Conservation (phyloP, 1,140 invertebrate species). For the Popillia japonica region DNA sequence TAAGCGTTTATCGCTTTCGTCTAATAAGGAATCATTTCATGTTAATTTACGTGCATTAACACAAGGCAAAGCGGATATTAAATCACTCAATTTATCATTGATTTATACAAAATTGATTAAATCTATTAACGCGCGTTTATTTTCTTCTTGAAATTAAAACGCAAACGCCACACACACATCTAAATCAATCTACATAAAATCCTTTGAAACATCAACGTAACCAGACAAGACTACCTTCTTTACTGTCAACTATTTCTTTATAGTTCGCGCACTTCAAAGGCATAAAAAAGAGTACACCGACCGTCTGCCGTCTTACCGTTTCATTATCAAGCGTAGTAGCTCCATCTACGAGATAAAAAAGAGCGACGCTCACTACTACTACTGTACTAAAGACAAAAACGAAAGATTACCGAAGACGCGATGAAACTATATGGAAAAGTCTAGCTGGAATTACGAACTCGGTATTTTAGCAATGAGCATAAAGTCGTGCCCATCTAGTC, state of each 20-base stretch:
- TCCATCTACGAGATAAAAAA: neutral
- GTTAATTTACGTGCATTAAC: too few relatives aligned
- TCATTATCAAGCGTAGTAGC: neutral
- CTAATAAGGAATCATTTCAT: too few relatives aligned
- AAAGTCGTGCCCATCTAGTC: neutral
- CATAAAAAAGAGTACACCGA: neutral
- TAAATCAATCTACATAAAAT: neutral
- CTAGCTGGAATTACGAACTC: conserved; percentile 5
- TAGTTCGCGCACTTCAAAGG: neutral
- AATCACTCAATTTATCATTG: too few relatives aligned
- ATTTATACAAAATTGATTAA: too few relatives aligned
- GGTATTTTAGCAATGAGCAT: neutral
- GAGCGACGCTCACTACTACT: neutral
- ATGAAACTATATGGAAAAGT: neutral
- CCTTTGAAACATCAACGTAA: neutral
- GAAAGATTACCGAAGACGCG: conserved; percentile 9
- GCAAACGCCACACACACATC: too few relatives aligned
- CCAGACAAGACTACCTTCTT: neutral
- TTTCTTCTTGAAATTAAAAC: too few relatives aligned
- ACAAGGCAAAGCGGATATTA: too few relatives aligned
- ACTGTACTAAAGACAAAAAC: neutral
- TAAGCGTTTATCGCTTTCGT: too few relatives aligned
- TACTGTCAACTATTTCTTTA: neutral
- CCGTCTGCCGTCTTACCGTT: neutral
- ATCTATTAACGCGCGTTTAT: too few relatives aligned